These are phyloP conservation scores for Ardeotis arabs DNA, from an alignment of 2,113 vertebrate species.

Conservation along the genomic window DNA sequence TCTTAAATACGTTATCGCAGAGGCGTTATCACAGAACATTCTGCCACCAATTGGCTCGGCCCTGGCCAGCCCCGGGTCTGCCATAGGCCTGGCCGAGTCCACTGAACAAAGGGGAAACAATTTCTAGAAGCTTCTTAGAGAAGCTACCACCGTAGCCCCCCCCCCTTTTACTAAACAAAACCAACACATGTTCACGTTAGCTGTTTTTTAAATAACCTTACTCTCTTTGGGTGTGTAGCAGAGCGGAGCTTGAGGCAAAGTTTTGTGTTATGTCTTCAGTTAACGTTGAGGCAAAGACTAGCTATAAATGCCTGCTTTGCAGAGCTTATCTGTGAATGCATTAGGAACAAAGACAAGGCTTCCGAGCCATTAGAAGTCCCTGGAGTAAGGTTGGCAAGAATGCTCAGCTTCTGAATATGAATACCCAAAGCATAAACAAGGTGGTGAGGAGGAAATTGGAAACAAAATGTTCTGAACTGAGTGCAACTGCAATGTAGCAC, in stretches of 20 bases:
- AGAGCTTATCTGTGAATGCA: not conserved
- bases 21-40: too few species aligned
- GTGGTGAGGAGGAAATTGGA: not conserved
- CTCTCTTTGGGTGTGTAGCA: not conserved
- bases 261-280: not conserved
- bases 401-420: not conserved
- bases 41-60: too few species aligned
- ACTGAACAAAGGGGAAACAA: too few species aligned
- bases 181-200: too few species aligned
- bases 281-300: not conserved
- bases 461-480: not conserved
- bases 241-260: not conserved
- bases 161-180: too few species aligned
- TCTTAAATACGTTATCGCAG: too few species aligned
- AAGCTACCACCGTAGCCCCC: too few species aligned
- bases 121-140: too few species aligned
- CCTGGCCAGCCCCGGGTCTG: too few species aligned
- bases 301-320: not conserved
- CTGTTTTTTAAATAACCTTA: not conserved
- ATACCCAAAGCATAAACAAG: not conserved
- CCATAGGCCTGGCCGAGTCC: too few species aligned
- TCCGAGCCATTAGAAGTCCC: not conserved
- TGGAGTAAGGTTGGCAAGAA: not conserved
- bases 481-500: too few species aligned
- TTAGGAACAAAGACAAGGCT: not conserved